Evolutionary conservation across 1,140 invertebrate species (phyloP), one percentile per base, ranked within the genome.

Genomic region (Lepidostoma basale): DNA sequence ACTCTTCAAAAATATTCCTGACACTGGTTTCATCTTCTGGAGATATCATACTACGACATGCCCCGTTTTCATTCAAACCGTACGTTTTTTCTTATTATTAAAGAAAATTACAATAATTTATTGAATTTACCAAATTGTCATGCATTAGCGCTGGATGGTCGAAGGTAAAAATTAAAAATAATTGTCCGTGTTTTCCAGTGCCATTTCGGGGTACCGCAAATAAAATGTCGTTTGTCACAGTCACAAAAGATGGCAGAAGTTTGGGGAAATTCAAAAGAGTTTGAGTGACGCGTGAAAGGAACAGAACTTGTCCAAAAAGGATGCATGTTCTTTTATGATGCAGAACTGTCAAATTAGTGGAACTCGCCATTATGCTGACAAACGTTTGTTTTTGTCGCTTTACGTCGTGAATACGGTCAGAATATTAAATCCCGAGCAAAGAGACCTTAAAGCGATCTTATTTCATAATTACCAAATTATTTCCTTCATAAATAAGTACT

Each of bases 311-410:
- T 58, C 54, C 28, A 8, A 39, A 39, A 23, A 59, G 54, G 54
- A 59, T 39, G 49, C 49, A 54, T 28, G 36, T 39, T 23, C 54
- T 23, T 59, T 59, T 59, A 59, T 59, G 33, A 59, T 59, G 54
- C 54, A 59, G 36, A 59, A 59, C 36, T 59, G 49, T 59, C 33
- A 59, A 59, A 59, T 39, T 59, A 39, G 9, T 39, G 54, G n/a
- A 8, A 54, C 49, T 54, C 30, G 26, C 16, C 49, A 54, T 54
- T 54, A 28, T 28, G n/a, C 26, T 3, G 16, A 30, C 10, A 28
- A 16, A 16, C 2, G 6, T 16, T 18, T 26, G 3, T 16, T 28
- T 14, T 18, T 26, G 3, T 16, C 16, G 5, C 12, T 52, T 52
- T 52, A 25, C 25, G 25, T 3, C 4, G 23, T 16, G 20, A 54